Percentiles rank a stretch among this genome's conserved stretches.
phyloP scores from a whole-genome alignment of 2,113 vertebrate genomes.

The Apaloderma vittatum region DNA sequence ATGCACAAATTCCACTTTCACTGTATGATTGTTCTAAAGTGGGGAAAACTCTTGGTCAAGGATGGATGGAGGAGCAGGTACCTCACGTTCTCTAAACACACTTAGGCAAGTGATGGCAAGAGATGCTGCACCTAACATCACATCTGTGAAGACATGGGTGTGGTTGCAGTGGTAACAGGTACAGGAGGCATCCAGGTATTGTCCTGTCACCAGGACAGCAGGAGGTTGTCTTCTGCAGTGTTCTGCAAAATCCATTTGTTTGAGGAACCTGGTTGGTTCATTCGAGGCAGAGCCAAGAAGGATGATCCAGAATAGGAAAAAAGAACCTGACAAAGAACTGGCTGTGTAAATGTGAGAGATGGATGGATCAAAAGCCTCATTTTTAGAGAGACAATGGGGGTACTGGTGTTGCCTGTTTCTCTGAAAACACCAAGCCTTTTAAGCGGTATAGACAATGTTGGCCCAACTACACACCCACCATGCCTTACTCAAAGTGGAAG shows the following conservation, averaged over 20 bases:
- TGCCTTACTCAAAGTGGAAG: neutral
- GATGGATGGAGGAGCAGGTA: neutral
- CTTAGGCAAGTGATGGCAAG: neutral
- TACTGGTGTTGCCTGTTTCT: neutral
- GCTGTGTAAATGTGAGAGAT: neutral
- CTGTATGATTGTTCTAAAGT: neutral
- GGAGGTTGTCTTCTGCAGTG: neutral
- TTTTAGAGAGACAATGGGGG: neutral
- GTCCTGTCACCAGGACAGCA: neutral
- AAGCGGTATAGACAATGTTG: neutral
- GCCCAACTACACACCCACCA: neutral
- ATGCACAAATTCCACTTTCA: neutral
- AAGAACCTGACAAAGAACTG: neutral
- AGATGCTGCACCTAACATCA: neutral
- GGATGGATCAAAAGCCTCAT: neutral
- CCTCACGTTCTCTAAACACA: neutral
- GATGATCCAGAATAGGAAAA: neutral
- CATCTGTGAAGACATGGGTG: neutral
- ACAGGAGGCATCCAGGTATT: neutral
- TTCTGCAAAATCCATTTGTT: neutral
- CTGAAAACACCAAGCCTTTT: slow-evolving; percentile 9
- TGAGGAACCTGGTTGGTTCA: neutral
- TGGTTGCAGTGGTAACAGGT: neutral
- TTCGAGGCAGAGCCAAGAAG: neutral
- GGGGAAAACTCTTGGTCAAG: neutral